A percentile compares a stretch with the other conserved stretches of the same genome.
phyloP scores from a whole-genome alignment of 2,113 vertebrate genomes.

The Larimichthys polyactis region DNA sequence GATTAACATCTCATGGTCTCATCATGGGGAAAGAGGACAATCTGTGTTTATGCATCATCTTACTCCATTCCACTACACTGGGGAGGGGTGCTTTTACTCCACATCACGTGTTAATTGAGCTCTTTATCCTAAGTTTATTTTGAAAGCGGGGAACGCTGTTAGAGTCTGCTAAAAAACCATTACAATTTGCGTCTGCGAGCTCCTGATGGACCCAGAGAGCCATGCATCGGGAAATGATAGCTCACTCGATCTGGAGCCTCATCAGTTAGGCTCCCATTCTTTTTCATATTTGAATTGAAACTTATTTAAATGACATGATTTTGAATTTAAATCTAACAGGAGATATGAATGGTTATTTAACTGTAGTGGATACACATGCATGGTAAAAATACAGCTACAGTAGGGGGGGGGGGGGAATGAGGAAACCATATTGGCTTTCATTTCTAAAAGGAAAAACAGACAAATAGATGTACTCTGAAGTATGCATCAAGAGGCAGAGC shows the following conservation, averaged over 20 bases:
- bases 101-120: conserved; percentile 58
- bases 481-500: conserved; percentile 64
- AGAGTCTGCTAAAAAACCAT: conserved; percentile 52
- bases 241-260: conserved; percentile 39
- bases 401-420: conserved; percentile 5
- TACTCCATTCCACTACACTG: conserved; percentile 1
- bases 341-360: conserved; percentile 44
- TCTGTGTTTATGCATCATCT: conserved; percentile 43
- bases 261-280: conserved; percentile 43
- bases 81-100: conserved; percentile 13
- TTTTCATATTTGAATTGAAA: conserved; percentile 59
- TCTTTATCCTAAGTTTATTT: conserved; percentile 52
- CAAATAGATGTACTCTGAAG: conserved; percentile 69
- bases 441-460: conserved; percentile 69
- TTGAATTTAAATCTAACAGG: conserved; percentile 56
- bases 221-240: conserved; percentile 37
- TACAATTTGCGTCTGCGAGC: conserved; percentile 32
- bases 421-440: conserved; percentile 62
- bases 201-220: conserved; percentile 50
- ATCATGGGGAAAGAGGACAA: conserved; percentile 37
- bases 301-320: conserved; percentile 60
- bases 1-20: conserved; percentile 69
- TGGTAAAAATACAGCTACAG: conserved; percentile 43
- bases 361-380: conserved; percentile 32
- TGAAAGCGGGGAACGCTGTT: conserved; percentile 36